Evolutionary conservation across 2,113 vertebrate genomes (phyloP), one percentile per base, ranked within the genome.

Genomic region (Petromus typicus): DNA sequence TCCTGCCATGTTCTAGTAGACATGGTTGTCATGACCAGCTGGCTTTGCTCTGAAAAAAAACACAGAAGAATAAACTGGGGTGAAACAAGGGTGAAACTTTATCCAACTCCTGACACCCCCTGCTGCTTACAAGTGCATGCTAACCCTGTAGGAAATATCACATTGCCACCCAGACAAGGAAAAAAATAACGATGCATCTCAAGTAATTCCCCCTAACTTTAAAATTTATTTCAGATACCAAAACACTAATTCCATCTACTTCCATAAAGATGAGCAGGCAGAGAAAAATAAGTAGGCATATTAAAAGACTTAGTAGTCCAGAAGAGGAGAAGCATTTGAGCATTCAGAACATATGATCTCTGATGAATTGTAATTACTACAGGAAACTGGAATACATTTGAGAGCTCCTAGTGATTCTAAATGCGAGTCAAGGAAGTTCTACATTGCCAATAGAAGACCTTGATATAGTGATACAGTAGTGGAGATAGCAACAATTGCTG

Each of bases 331-430:
- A 89, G 17, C 40, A 86, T 45, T 94, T 90, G 64, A 88, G 37
- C 40, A 86, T 88, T 94, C 78, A 94, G 56, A 82, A 67, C 23
- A 57, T 51, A 67, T 79, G 69, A 54, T 83, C 66, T 82, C 5
- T 4, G 95, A 32, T 59, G 64, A 76, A 84, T 80, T 43, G 86
- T 12, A 67, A 82, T 96, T 88, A 86, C 78, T 90, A 83, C 11
- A 82, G 48, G 37, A 92, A 96, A 96, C 40, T 79, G 43, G 22
- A 90, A 86, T 8, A 59, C 30, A 66, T 88, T 82, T 90, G 79
- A 73, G 59, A 80, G 40, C 3, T 78, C 48, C 4, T 71, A 40
- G 40, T 67, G n/a, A 93, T 95, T 93, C 25, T 73, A 83, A 85
- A 76, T 61, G 30, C 93, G 25, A 30, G 7, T 83, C 45, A 76